Percentiles rank a stretch among this genome's conserved stretches.
Evolutionary conservation across 2,888 invertebrate species (phyloP).

Genomic region (Amblyjoppa fuscipennis): DNA sequence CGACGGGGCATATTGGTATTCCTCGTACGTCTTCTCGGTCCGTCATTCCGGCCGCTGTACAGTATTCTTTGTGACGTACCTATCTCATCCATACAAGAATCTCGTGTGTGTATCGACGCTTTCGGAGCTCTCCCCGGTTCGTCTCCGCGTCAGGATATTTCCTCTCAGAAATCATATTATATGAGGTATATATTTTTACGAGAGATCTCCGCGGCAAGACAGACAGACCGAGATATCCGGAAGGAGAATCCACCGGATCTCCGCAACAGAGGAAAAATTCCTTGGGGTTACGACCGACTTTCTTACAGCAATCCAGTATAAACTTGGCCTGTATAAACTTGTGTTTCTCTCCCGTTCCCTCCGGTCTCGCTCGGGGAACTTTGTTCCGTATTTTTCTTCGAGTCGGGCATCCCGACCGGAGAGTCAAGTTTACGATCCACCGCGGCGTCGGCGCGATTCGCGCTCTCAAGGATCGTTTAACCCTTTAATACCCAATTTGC

Average conservation of each 20-base stretch:
- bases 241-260: constrained; percentile 27
- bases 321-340: constrained; percentile 34
- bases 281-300: constrained; percentile 58
- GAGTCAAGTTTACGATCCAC: not conserved
- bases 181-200: constrained; percentile 47
- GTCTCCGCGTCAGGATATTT: constrained; percentile 39
- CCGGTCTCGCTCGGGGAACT: not conserved
- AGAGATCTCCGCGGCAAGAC: constrained; percentile 20
- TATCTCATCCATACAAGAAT: constrained; percentile 10
- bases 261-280: constrained; percentile 46
- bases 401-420: not conserved
- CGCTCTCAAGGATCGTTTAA: not conserved
- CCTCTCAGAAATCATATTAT: constrained; percentile 40
- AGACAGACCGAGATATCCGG: constrained; percentile 26
- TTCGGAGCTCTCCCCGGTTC: constrained; percentile 18
- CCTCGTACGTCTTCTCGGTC: constrained; percentile 44
- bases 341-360: not conserved
- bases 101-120: not conserved
- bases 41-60: constrained; percentile 21
- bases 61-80: constrained; percentile 35
- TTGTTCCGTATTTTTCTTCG: constrained; percentile 21
- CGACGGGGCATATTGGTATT: constrained; percentile 75
- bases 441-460: not conserved
- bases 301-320: constrained; percentile 15
- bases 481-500: too few species aligned